Base-by-base conservation (phyloP, 2,797 vertebrate genomes). In the Ptychadena robeensis region DNA sequence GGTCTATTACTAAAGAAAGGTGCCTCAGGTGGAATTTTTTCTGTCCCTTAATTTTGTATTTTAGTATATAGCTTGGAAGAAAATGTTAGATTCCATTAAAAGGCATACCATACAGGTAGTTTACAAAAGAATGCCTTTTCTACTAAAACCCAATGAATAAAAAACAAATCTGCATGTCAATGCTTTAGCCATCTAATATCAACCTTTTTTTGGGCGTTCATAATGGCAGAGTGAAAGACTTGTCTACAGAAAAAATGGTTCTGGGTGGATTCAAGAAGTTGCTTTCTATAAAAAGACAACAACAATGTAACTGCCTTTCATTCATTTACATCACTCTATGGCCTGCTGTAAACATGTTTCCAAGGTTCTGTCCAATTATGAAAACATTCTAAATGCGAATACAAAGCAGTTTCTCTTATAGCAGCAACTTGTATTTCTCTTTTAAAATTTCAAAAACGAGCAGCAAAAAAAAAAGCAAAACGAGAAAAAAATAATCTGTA, bases 401-500 rank as follows among this genome's bases (percentile, higher is more conserved):
- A 78, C 38, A 78, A 78, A 78, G 75, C 75, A 48, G 75, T 78
- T 78, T 64, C 73, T 78, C 38, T 67, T 48, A 53, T 78, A 67
- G 63, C 75, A 78, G 64, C 64, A 78, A 78, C 40, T 67, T 78
- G 75, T 78, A 78, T 78, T 78, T 78, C 40, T 67, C 38, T 59
- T 37, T n/a, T n/a, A n/a, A 40, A 34, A 22, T 89, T 78, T 78
- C 15, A 89, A 90, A 89, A 91, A 88, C 87, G 91, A 94, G 93
- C 93, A 94, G 92, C 91, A 91, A 91, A 92, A 91, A 86, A 88
- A 87, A 57, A 83, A 83, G 38, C 40, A 66, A 65, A 72, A 65
- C 11, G 73, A 91, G 88, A 66, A 27, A 65, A 76, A 76, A 57
- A 67, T 34, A 79, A 92, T 89, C 90, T 91, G 90, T 87, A 92